Conservation (phyloP, 2,797 vertebrate species). For the Manis crassicaudata region DNA sequence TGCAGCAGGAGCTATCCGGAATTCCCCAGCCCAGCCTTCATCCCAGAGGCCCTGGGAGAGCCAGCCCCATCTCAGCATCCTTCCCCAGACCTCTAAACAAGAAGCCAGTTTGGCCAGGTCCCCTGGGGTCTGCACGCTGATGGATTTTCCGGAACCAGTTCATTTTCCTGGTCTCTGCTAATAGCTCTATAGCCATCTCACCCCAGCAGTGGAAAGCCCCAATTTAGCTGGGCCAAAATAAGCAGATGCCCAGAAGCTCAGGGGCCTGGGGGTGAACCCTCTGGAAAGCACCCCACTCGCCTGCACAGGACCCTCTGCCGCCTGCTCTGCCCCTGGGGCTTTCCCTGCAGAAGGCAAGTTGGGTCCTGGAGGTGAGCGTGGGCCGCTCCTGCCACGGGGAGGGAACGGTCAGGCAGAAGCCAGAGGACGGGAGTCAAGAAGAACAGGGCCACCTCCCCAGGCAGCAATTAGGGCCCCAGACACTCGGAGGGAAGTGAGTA, state of each 20-base stretch:
- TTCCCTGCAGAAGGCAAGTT: neutral
- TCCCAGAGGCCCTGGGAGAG: constrained; percentile 52
- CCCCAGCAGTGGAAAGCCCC: constrained; percentile 45
- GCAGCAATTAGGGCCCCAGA: neutral
- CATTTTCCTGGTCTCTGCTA: constrained; percentile 38
- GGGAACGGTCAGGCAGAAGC: neutral
- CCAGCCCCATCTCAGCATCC: neutral
- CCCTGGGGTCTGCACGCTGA: neutral
- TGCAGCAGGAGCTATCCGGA: neutral
- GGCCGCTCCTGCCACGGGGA: neutral
- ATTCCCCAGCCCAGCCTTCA: constrained; percentile 35
- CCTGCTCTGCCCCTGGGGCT: neutral
- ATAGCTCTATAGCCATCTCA: neutral
- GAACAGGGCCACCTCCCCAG: neutral
- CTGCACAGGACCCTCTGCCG: neutral
- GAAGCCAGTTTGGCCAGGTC: neutral
- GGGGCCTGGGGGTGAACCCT: neutral
- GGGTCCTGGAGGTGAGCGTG: too few species aligned
- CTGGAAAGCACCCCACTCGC: neutral
- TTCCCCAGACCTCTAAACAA: neutral
- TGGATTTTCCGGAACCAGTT: constrained; percentile 21
- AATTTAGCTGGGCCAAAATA: neutral
- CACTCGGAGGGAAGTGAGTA: neutral
- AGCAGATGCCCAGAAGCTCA: neutral
- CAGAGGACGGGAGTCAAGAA: neutral